A percentile compares a stretch with the other conserved stretches of the same genome.
Evolutionary conservation across 2,888 invertebrate species (phyloP).

Genomic region (Melanophora roralis): DNA sequence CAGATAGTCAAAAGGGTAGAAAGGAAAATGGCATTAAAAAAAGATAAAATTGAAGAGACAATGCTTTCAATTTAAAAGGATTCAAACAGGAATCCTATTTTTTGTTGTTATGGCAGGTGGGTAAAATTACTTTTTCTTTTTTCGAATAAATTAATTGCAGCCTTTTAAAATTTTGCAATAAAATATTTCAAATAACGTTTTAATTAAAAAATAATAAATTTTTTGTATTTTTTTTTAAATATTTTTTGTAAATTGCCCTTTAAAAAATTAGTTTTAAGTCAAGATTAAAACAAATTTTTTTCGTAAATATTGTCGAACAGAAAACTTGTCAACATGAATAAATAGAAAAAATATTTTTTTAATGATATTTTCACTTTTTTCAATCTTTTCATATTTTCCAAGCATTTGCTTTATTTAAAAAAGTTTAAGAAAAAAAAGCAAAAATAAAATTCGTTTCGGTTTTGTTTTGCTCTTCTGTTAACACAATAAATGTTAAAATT

Average conservation of each 20-base stretch:
- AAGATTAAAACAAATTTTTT: too few species aligned
- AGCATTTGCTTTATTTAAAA: neutral
- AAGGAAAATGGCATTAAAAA: neutral
- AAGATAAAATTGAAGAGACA: too few species aligned
- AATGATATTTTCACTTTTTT: slow-evolving; percentile 31
- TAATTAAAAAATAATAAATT: too few species aligned
- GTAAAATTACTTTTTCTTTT: neutral
- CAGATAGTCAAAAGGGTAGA: neutral
- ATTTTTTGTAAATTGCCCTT: too few species aligned
- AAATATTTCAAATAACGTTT: too few species aligned
- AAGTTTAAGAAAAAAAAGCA: neutral
- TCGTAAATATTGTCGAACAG: neutral
- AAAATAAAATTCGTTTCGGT: slow-evolving; percentile 28
- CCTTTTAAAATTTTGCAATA: too few species aligned
- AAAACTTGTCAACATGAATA: slow-evolving; percentile 15
- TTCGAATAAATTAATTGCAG: neutral
- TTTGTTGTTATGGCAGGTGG: neutral
- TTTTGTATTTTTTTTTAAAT: too few species aligned
- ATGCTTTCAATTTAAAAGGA: neutral
- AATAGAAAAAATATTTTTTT: slow-evolving; percentile 1
- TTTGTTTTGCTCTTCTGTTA: slow-evolving; percentile 26
- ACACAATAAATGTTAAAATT: slow-evolving; percentile 41
- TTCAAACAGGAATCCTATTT: neutral
- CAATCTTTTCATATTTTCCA: neutral
- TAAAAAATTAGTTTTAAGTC: too few species aligned